These are phyloP conservation scores for Gavialis gangeticus DNA, from an alignment of 2,113 vertebrate genomes.

Conservation along the genomic window DNA sequence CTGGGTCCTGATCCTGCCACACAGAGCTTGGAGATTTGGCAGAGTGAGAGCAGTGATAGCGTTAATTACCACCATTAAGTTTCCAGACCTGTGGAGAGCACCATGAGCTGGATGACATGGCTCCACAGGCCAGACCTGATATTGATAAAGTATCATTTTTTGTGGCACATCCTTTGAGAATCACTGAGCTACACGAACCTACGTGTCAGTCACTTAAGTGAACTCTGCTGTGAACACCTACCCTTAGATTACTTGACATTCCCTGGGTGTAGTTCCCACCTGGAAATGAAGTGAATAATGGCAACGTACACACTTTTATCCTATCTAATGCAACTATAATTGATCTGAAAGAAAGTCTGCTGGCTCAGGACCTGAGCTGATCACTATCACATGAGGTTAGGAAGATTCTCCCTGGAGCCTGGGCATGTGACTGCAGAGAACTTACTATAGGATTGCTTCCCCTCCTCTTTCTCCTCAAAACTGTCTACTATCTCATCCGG, in stretches of 20 bases:
- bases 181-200: no score
- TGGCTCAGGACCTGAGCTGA: neutral
- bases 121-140: no score
- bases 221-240: constrained; percentile 10
- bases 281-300: neutral
- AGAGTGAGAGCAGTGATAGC: no score
- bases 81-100: no score
- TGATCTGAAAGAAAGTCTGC: neutral
- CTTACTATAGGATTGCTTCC: neutral
- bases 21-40: no score
- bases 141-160: no score
- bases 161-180: no score
- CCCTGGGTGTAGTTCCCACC: neutral
- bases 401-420: neutral
- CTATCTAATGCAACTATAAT: neutral
- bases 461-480: neutral
- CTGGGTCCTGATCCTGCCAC: no score
- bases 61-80: no score
- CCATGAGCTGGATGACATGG: no score
- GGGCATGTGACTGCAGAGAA: neutral
- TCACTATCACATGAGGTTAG: neutral
- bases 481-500: neutral
- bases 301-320: neutral
- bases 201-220: neutral
- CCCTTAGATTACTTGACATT: constrained; percentile 25